Evolutionary conservation across 2,113 vertebrate species (phyloP).

Genomic region (Turdus rufiventris): DNA sequence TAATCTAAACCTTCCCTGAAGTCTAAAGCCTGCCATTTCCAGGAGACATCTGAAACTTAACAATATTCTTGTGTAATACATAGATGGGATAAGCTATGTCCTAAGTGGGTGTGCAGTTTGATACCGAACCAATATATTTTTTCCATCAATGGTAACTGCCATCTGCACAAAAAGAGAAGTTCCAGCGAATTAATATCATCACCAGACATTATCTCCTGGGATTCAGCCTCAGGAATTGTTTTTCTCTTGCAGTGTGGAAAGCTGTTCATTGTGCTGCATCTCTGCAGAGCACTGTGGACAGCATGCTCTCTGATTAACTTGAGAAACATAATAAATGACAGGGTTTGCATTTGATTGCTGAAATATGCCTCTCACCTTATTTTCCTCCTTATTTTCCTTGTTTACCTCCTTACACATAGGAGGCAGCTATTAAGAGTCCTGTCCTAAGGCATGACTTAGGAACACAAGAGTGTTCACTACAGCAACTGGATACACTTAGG

Average conservation of each 20-base stretch:
- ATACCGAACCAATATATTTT: neutral
- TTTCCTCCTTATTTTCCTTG: neutral
- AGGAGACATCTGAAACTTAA: neutral
- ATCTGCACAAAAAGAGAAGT: conserved; percentile 12
- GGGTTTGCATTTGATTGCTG: neutral
- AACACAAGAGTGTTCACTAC: neutral
- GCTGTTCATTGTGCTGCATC: neutral
- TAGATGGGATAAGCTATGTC: neutral
- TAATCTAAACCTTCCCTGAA: neutral
- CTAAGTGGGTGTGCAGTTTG: neutral
- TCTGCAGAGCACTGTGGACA: neutral
- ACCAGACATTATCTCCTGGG: conserved; percentile 16
- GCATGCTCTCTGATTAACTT: neutral
- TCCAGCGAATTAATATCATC: conserved; percentile 42
- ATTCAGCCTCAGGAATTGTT: neutral
- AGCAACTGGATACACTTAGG: neutral
- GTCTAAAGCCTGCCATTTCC: neutral
- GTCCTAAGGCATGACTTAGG: neutral
- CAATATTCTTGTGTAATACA: neutral
- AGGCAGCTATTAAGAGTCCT: neutral
- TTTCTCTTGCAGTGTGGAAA: conserved; percentile 17
- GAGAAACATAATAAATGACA: neutral
- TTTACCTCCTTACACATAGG: neutral
- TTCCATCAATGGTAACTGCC: conserved; percentile 13
- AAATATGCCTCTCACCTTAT: neutral